A percentile compares a stretch with the other conserved stretches of the same genome.
Evolutionary conservation across 2,888 invertebrate genomes (phyloP).

Genomic region (Leptinotarsa juncta): DNA sequence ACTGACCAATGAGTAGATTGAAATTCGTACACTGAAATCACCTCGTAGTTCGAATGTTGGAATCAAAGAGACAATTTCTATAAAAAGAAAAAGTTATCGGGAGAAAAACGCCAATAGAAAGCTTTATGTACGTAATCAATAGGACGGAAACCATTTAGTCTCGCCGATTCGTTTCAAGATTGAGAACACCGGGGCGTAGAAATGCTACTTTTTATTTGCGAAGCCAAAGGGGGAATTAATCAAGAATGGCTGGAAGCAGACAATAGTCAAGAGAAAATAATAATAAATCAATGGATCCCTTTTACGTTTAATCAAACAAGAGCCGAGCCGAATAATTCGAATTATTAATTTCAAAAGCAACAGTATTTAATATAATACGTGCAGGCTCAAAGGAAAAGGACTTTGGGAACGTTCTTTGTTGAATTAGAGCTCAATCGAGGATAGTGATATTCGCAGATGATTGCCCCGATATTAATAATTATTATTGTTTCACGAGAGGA

Average conservation of each 20-base stretch:
- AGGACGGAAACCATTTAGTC: slow-evolving; percentile 51
- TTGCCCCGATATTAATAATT: not conserved
- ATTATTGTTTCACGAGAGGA: not conserved
- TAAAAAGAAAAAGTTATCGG: slow-evolving; percentile 9
- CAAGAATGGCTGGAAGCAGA: slow-evolving; percentile 50
- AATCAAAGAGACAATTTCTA: slow-evolving; percentile 15
- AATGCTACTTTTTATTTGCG: slow-evolving; percentile 49
- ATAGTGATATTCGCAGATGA: slow-evolving; percentile 13
- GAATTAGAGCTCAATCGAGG: slow-evolving; percentile 4
- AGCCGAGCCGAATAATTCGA: slow-evolving; percentile 46
- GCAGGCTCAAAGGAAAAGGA: slow-evolving; percentile 12
- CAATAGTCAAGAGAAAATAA: slow-evolving; percentile 54
- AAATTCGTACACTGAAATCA: not conserved
- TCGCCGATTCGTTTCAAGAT: slow-evolving; percentile 42
- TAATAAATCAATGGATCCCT: slow-evolving; percentile 55
- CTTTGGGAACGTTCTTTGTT: slow-evolving; percentile 10
- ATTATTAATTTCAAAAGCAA: slow-evolving; percentile 40
- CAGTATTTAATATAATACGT: slow-evolving; percentile 29
- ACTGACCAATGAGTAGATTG: not conserved
- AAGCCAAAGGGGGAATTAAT: slow-evolving; percentile 49
- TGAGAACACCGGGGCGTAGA: slow-evolving; percentile 40
- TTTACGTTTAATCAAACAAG: slow-evolving; percentile 49
- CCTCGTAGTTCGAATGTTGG: not conserved
- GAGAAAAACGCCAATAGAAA: slow-evolving; percentile 25
- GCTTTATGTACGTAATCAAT: slow-evolving; percentile 46